Conservation (phyloP, 2,888 invertebrate genomes). For the Pharmacophagus antenor region DNA sequence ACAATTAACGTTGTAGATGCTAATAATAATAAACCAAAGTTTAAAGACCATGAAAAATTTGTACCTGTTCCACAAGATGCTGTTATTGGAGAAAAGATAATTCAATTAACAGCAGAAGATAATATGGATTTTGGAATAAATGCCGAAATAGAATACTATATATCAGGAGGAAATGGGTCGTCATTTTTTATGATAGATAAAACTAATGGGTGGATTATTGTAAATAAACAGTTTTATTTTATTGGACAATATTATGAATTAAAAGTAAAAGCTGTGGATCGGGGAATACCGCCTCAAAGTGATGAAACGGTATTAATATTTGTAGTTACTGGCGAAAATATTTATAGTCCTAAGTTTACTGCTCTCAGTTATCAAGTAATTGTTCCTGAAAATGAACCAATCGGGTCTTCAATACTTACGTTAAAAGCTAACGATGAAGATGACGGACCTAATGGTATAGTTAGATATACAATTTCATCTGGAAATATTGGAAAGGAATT, state of each 20-base stretch:
- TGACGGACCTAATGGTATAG: constrained; percentile 93
- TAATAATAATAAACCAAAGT: constrained; percentile 94
- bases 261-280: constrained; percentile 89
- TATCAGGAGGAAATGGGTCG: constrained; percentile 88
- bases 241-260: constrained; percentile 85
- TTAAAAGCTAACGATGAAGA: constrained; percentile 93
- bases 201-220: constrained; percentile 90
- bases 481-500: constrained; percentile 92
- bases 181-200: constrained; percentile 87
- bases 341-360: constrained; percentile 89
- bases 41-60: constrained; percentile 86
- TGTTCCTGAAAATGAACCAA: constrained; percentile 94
- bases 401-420: constrained; percentile 91
- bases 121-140: constrained; percentile 92
- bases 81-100: constrained; percentile 84
- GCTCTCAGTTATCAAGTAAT: constrained; percentile 93
- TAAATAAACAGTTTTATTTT: constrained; percentile 81
- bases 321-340: constrained; percentile 92
- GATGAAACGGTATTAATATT: constrained; percentile 88
- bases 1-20: constrained; percentile 94
- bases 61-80: constrained; percentile 92
- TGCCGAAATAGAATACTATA: constrained; percentile 90
- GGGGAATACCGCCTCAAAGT: constrained; percentile 92
- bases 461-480: constrained; percentile 90
- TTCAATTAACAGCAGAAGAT: constrained; percentile 88